Base-by-base conservation (phyloP, 64 coral and sea anemone species). In the Stichodactyla mertensii region DNA sequence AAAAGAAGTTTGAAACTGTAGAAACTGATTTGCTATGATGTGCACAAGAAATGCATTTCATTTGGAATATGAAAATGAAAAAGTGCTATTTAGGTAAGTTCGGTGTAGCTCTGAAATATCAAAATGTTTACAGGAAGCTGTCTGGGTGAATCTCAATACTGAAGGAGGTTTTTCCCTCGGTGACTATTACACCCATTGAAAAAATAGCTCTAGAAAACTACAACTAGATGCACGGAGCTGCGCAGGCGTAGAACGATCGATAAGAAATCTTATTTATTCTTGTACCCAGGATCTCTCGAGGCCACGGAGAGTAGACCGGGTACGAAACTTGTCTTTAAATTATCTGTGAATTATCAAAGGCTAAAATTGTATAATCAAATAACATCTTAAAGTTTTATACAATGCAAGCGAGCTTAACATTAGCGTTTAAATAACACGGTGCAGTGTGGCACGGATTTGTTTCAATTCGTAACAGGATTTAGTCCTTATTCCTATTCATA, bases 401-500 rank as follows among this genome's bases (percentile, higher is more conserved):
- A 58, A 11, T 9, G 64, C 69, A 71, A n/a, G 23, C 69, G 27
- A 71, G 69, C n/a, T 71, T 81, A 81, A 51, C 36, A 80, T 64
- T n/a, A 66, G 62, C 16, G 13, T 51, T 81, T 81, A 81, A 81
- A 81, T 81, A 81, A 7, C 6, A 20, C 77, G 13, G 78, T 81
- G 78, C 78, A 54, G 36, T 20, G 54, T 7, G 67, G 78, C 78
- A 80, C 78, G 54, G 78, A 28, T 71, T 71, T 31, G 78, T 6
- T 81, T 81, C 78, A 53, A 52, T 55, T 55, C 36, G 53, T 54
- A 55, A 81, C 78, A 81, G 78, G 78, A 81, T 81, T 81, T 54
- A 53, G 78, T 81, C 78, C 78, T 81, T 81, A 53, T 22, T 81
- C 78, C 78, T 81, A 81, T 81, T 81, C 78, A 81, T 81, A 53